Conservation (phyloP, 2,888 invertebrate genomes). For the Philereme transversata region DNA sequence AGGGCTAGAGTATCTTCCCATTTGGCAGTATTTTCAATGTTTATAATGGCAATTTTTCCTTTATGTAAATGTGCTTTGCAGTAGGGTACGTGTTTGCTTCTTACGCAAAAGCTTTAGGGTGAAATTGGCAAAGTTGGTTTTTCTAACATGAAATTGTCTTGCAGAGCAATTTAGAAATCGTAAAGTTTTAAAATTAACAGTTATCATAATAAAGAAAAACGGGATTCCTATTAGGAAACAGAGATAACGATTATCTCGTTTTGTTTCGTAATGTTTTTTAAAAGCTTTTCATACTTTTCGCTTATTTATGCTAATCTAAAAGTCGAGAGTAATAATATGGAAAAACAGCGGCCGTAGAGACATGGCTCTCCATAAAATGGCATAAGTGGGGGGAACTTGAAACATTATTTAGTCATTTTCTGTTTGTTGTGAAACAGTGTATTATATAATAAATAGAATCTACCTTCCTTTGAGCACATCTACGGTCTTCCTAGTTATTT, state of each 20-base stretch:
- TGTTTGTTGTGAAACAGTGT: conserved; percentile 44
- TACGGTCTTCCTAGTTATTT: background rate
- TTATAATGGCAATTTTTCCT: conserved; percentile 40
- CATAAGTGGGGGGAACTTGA: conserved; percentile 61
- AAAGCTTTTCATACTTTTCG: conserved; percentile 61
- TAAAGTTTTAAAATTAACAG: conserved; percentile 37
- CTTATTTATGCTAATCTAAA: conserved; percentile 63
- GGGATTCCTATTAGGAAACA: conserved; percentile 48
- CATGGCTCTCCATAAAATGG: conserved; percentile 60
- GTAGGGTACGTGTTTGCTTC: conserved; percentile 26
- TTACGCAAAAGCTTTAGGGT: conserved; percentile 22
- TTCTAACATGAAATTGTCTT: conserved; percentile 18
- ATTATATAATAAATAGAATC: background rate
- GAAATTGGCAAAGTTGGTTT: conserved; percentile 25
- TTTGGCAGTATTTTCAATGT: conserved; percentile 35
- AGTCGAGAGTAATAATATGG: conserved; percentile 61
- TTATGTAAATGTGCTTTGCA: conserved; percentile 36
- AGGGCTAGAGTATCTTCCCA: conserved; percentile 22
- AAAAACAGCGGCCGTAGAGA: conserved; percentile 57
- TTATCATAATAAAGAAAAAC: conserved; percentile 43
- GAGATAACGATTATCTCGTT: conserved; percentile 53
- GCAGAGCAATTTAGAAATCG: conserved; percentile 17
- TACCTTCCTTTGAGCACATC: background rate
- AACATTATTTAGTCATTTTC: conserved; percentile 62
- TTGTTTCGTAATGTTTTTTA: conserved; percentile 56